Conservation (phyloP, 2,113 vertebrate genomes). For the Gymnorhina tibicen region DNA sequence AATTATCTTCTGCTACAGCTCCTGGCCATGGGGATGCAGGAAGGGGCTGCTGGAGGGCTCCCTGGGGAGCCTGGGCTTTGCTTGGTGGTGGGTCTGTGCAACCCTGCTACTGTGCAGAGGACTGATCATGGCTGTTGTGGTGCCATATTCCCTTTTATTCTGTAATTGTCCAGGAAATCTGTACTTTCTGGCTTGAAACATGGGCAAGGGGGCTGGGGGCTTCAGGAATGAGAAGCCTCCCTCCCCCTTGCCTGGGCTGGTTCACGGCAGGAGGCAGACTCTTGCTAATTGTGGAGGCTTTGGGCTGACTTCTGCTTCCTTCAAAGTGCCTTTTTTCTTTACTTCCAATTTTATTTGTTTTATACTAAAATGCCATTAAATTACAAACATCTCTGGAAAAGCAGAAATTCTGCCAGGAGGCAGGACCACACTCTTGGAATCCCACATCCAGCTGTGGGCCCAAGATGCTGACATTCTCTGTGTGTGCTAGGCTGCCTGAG, state of each 20-base stretch:
- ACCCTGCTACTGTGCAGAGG: neutral
- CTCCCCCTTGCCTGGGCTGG: neutral
- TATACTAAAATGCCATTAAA: neutral
- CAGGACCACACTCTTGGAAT: neutral
- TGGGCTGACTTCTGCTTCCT: neutral
- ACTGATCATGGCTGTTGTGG: neutral
- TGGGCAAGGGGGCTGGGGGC: neutral
- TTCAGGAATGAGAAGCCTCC: neutral
- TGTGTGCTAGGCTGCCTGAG: neutral
- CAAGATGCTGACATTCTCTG: fast-evolving
- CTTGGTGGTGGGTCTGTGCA: neutral
- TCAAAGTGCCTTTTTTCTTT: neutral
- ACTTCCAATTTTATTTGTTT: neutral
- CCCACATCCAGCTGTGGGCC: neutral
- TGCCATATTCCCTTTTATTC: neutral
- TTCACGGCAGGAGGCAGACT: neutral
- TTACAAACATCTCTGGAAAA: neutral
- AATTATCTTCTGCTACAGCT: neutral
- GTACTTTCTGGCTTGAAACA: neutral
- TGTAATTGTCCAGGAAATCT: neutral
- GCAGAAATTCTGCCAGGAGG: neutral
- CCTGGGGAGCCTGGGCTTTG: neutral
- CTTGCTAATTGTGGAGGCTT: neutral
- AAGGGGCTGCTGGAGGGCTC: neutral
- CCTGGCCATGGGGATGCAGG: neutral